phyloP scores from a whole-genome alignment of 1,140 invertebrate species.

The Wiebesia pumilae region DNA sequence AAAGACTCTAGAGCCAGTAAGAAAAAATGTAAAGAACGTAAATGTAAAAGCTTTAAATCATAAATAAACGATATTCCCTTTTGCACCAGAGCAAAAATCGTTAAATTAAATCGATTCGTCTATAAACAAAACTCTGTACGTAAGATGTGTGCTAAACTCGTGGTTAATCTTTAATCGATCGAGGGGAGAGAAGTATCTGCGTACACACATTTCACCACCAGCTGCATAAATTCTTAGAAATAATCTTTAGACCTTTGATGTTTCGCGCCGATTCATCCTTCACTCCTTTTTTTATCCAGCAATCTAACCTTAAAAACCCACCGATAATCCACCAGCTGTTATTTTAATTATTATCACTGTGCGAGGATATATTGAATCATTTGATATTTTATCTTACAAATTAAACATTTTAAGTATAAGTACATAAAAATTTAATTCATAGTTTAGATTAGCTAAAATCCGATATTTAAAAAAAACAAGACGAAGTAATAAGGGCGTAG shows the following conservation, averaged over 20 bases:
- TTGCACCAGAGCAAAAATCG: slow-evolving; percentile 12
- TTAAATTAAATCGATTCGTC: slow-evolving; percentile 45
- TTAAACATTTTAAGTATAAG: not conserved
- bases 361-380: not conserved
- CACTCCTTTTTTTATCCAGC: not conserved
- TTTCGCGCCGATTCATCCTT: not conserved
- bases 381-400: not conserved
- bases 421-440: not conserved
- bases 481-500: slow-evolving; percentile 13
- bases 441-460: not conserved
- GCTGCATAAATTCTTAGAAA: not conserved
- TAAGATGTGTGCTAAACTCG: slow-evolving; percentile 42
- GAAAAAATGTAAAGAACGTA: not conserved
- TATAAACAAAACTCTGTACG: slow-evolving; percentile 41
- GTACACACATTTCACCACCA: not conserved
- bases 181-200: not conserved
- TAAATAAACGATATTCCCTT: slow-evolving; percentile 37
- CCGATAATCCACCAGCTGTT: not conserved
- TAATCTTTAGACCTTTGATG: not conserved
- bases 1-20: not conserved
- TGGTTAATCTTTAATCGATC: slow-evolving; percentile 40
- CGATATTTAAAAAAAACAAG: not conserved
- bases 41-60: slow-evolving; percentile 1
- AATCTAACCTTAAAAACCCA: slow-evolving; percentile 30
- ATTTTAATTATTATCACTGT: not conserved